Evolutionary conservation across 2,797 vertebrate species (phyloP).

Genomic region (Phyllotis vaccarum): DNA sequence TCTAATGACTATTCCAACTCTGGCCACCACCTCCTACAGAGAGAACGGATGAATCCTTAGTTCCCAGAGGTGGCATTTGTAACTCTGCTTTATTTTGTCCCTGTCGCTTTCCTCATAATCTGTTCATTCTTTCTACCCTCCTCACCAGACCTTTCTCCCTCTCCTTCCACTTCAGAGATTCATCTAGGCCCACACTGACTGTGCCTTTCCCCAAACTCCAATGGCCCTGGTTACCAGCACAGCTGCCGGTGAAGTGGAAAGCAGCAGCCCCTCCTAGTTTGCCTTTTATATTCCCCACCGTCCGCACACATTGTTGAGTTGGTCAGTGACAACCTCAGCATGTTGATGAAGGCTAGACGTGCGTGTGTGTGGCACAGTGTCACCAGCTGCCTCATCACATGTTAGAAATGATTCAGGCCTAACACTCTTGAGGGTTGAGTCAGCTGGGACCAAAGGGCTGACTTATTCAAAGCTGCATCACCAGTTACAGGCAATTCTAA

Average conservation of each 20-base stretch:
- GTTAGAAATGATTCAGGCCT: constrained; percentile 23
- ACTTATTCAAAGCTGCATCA: not conserved
- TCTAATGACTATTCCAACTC: not conserved
- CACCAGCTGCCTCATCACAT: not conserved
- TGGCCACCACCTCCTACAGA: not conserved
- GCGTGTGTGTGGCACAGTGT: not conserved
- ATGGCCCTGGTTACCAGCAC: not conserved
- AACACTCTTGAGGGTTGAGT: constrained; percentile 5
- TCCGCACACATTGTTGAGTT: not conserved
- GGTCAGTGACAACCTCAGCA: not conserved
- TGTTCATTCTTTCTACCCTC: not conserved
- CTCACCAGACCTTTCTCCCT: not conserved
- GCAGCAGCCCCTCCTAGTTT: not conserved
- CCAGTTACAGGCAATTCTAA: not conserved
- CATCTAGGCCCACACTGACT: not conserved
- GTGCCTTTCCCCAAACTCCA: not conserved
- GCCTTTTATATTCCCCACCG: not conserved
- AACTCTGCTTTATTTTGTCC: not conserved
- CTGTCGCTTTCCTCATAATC: not conserved
- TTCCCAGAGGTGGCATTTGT: not conserved
- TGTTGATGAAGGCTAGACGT: not conserved
- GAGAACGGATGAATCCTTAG: not conserved
- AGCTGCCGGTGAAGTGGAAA: not conserved
- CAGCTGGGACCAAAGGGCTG: not conserved
- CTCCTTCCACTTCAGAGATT: not conserved